Conservation (phyloP, 2,113 vertebrate species). For the Otolemur garnettii region DNA sequence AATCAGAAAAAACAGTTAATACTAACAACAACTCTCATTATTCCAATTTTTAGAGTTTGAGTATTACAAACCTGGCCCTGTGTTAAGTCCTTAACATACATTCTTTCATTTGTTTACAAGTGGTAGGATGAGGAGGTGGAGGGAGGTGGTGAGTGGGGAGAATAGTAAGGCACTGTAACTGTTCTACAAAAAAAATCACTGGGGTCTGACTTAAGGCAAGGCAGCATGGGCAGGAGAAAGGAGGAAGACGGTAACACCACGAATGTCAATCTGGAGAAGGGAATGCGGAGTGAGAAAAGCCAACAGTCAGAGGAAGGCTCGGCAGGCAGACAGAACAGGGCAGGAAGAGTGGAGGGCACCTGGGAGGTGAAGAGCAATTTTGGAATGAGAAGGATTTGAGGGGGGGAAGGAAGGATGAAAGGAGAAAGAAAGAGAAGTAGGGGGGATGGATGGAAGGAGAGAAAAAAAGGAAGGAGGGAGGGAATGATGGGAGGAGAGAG, state of each 20-base stretch:
- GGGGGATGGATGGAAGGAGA: too few relatives aligned
- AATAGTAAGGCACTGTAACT: background rate
- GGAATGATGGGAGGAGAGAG: background rate
- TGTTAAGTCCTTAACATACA: background rate
- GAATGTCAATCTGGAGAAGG: background rate
- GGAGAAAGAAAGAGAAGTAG: too few relatives aligned
- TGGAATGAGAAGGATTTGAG: background rate
- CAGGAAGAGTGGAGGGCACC: accelerated
- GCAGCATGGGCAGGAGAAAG: background rate
- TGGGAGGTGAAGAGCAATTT: background rate
- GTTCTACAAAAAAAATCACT: background rate
- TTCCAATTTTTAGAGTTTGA: background rate
- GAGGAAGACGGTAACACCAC: background rate
- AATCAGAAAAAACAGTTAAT: background rate
- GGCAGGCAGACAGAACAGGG: background rate
- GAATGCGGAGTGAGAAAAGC: background rate
- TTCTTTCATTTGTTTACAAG: background rate
- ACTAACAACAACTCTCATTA: background rate
- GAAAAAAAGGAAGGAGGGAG: background rate
- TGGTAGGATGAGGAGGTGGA: background rate
- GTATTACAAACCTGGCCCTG: background rate
- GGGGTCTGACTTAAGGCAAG: background rate
- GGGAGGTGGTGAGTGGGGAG: background rate
- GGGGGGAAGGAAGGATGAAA: too few relatives aligned
- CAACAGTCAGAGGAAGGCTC: background rate